Base-by-base conservation (phyloP, 2,113 vertebrate genomes). In the Hippolais icterina region DNA sequence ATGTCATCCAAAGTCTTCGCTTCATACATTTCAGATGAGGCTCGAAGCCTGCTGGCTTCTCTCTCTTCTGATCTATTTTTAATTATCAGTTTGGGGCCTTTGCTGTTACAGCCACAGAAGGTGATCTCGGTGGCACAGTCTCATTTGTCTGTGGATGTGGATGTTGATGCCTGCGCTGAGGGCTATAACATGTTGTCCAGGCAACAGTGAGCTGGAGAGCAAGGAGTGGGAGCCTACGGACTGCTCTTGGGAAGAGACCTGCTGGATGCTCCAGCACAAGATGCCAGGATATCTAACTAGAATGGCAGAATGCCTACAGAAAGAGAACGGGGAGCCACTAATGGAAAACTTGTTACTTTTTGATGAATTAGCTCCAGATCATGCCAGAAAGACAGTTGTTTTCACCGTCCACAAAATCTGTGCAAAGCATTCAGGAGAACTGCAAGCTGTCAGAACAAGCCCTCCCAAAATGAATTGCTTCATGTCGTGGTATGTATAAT, bases 41-140 rank as follows among this genome's bases (percentile, higher is more conserved):
- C 41, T 47, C 47, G 28, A 80, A 81, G 92, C 56, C 83, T 95
- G 78, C 56, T 93, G 76, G 82, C 82, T 83, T 31, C 52, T 59
- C 60, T 89, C 81, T 29, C 22, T 20, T 87, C 71, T 85, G 35
- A 74, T 81, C 79, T 93, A 59, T 83, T 93, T 95, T 93, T 90
- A 92, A 83, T 93, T 76, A 95, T 60, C 64, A 42, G 22, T 74
- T 50, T 35, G 85, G n/a, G 82, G 60, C 50, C 76, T 63, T 59
- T 68, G 79, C 71, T 54, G 33, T 59, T n/a, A 0, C 8, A 85
- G 78, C 39, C 50, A 2, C 4, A 14, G 75, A 79, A 54, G 79
- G 44, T 27, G 90, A 42, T 91, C 18, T 50, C 29, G 1, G 5
- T 54, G 82, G 64, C 82, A n/a, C 21, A 1, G 77, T 9, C 88